Conservation (phyloP, 2,888 invertebrate genomes). For the Parnassius glacialis region DNA sequence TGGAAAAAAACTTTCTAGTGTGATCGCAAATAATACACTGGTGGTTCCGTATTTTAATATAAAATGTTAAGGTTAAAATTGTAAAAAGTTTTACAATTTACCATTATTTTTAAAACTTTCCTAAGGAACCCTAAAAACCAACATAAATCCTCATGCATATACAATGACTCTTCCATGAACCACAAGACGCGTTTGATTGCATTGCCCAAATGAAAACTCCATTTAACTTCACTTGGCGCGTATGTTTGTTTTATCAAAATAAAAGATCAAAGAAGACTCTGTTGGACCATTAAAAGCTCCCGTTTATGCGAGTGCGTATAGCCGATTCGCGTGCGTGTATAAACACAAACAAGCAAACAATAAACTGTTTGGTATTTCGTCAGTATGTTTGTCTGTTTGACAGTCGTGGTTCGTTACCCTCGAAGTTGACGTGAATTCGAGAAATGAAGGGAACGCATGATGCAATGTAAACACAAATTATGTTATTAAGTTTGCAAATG, state of each 20-base stretch:
- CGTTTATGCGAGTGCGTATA: neutral
- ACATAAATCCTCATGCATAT: neutral
- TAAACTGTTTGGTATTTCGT: slow-evolving; percentile 15
- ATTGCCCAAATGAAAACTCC: neutral
- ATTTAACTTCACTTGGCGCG: neutral
- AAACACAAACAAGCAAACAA: slow-evolving; percentile 19
- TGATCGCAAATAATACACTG: no score
- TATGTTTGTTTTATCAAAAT: slow-evolving; percentile 12
- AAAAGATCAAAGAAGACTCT: slow-evolving; percentile 22
- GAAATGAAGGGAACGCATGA: neutral
- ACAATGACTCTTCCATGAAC: neutral
- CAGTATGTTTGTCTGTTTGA: slow-evolving; percentile 16
- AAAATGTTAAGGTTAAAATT: no score
- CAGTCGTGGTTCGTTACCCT: slow-evolving; percentile 8
- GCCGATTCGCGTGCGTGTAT: neutral
- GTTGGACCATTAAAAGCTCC: slow-evolving; percentile 10
- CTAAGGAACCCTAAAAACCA: no score
- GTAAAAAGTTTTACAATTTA: no score
- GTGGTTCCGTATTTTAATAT: no score
- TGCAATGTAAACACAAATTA: neutral
- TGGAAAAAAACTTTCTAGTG: no score
- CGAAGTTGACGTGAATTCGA: slow-evolving; percentile 2
- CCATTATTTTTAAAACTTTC: no score
- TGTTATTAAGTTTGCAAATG: no score
- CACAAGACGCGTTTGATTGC: neutral